Percentiles rank a stretch among this genome's conserved stretches.
Evolutionary conservation across 1,140 invertebrate genomes (phyloP).

Genomic region (Saxidomus purpurata): DNA sequence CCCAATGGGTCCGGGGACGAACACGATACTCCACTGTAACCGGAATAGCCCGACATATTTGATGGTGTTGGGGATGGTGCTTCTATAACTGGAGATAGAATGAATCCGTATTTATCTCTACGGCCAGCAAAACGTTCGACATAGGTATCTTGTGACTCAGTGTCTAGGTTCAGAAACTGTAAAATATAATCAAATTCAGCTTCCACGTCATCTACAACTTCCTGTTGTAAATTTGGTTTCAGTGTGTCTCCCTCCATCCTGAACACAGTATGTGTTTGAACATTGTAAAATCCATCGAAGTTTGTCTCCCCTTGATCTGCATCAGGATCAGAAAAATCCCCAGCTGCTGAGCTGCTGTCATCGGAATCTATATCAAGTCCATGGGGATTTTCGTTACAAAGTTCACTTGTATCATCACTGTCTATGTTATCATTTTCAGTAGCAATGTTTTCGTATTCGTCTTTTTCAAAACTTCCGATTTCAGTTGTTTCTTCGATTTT

Average conservation of each 20-base stretch:
- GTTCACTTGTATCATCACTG: not conserved
- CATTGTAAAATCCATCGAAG: slow-evolving; percentile 33
- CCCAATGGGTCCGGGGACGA: slow-evolving; percentile 56
- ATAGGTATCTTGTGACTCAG: slow-evolving; percentile 33
- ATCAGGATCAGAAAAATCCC: not conserved
- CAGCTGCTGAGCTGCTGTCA: not conserved
- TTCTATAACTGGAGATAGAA: slow-evolving; percentile 42
- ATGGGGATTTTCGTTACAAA: not conserved
- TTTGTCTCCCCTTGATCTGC: not conserved
- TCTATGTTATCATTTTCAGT: not conserved
- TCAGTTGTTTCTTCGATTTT: not conserved
- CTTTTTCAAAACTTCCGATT: not conserved
- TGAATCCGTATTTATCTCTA: slow-evolving; percentile 52
- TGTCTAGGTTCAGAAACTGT: not conserved
- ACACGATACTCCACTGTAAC: slow-evolving; percentile 35
- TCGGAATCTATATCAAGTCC: not conserved
- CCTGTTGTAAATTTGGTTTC: not conserved
- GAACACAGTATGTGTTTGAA: slow-evolving; percentile 30
- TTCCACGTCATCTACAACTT: slow-evolving; percentile 30
- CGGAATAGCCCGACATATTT: slow-evolving; percentile 37
- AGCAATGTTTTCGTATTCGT: not conserved
- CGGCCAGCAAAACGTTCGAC: slow-evolving; percentile 54
- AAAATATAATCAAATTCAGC: slow-evolving; percentile 58
- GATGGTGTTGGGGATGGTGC: slow-evolving; percentile 51
- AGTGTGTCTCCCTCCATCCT: not conserved